Percentiles rank a stretch among this genome's conserved stretches.
Evolutionary conservation across 2,113 vertebrate species (phyloP).

Genomic region (Enhydra lutris): DNA sequence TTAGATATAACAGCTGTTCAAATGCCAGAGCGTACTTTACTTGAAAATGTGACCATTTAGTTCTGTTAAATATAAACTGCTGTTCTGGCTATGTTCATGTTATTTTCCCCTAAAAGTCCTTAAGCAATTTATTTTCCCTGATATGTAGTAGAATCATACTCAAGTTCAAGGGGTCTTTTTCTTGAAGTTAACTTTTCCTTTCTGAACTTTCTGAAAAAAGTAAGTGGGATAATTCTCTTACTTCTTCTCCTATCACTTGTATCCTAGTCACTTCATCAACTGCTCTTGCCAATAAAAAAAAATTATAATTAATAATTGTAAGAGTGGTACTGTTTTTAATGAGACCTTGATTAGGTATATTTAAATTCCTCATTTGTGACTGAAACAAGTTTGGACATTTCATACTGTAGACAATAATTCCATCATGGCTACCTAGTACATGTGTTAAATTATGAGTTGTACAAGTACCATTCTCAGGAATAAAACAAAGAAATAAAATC

Average conservation of each 20-base stretch:
- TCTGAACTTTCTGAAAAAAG: slow-evolving; percentile 12
- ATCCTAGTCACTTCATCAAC: not conserved
- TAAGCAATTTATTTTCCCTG: not conserved
- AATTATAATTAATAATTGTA: not conserved
- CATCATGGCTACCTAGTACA: not conserved
- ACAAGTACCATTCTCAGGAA: not conserved
- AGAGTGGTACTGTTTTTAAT: not conserved
- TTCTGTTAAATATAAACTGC: slow-evolving; percentile 71
- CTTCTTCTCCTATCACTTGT: not conserved
- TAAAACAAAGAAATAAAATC: slow-evolving; percentile 51
- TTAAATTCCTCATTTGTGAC: slow-evolving; percentile 22
- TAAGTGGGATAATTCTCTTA: not conserved
- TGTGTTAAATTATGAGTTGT: not conserved
- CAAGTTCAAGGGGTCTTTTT: not conserved
- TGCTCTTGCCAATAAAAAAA: not conserved
- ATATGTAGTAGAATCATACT: slow-evolving; percentile 11
- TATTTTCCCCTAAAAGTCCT: slow-evolving; percentile 39
- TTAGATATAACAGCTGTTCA: slow-evolving; percentile 73
- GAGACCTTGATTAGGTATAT: not conserved
- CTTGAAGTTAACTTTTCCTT: not conserved
- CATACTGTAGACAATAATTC: not conserved
- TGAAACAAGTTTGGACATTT: slow-evolving; percentile 41
- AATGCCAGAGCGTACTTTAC: slow-evolving; percentile 68
- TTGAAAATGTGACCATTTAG: slow-evolving; percentile 73
- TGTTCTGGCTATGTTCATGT: slow-evolving; percentile 36